Percentiles rank a stretch among this genome's conserved stretches.
Conservation (phyloP, 2,888 invertebrate genomes). For the Leistus spinibarbis region DNA sequence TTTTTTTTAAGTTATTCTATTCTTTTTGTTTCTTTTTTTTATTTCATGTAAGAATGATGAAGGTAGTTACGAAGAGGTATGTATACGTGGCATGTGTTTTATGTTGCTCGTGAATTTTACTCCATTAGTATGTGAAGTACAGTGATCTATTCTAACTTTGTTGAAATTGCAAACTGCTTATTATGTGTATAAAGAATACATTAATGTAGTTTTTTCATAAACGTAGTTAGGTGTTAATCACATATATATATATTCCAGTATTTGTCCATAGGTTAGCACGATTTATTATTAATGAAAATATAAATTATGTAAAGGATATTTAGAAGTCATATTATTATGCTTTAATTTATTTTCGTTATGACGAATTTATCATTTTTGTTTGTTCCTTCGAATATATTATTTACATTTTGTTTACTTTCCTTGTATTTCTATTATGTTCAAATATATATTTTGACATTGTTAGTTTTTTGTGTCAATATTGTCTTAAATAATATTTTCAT, state of each 20-base stretch:
- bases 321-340: constrained; percentile 1
- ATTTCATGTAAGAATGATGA: neutral
- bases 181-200: no score
- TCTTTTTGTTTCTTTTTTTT: neutral
- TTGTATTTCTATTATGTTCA: neutral
- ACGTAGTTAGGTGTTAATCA: neutral
- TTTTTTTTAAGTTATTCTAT: neutral
- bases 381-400: neutral
- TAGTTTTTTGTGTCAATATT: constrained; percentile 1
- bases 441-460: neutral
- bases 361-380: neutral
- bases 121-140: no score
- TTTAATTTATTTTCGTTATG: neutral
- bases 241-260: neutral
- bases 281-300: neutral
- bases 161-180: no score
- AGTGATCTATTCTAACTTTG: no score
- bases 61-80: neutral
- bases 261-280: neutral
- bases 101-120: neutral
- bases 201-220: no score
- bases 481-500: neutral
- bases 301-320: neutral
- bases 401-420: neutral
- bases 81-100: neutral